phyloP scores from a whole-genome alignment of 2,797 vertebrate species.

The Morus bassanus region DNA sequence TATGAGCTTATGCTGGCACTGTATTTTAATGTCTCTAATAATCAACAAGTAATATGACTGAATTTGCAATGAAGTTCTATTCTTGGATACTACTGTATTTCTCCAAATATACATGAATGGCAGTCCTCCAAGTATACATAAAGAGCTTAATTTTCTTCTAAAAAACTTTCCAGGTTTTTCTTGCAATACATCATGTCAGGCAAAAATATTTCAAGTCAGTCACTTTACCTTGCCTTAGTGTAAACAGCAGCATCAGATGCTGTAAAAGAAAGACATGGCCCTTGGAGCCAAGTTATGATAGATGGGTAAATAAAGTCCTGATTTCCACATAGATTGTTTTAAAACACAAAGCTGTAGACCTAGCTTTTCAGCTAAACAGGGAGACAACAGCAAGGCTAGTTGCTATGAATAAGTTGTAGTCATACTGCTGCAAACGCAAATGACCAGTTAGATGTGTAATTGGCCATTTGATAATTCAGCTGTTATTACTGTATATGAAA shows the following conservation, averaged over 20 bases:
- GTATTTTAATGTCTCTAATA: not conserved
- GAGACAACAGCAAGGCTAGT: not conserved
- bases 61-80: not conserved
- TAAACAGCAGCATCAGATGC: not conserved
- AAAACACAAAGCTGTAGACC: not conserved
- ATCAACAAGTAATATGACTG: not conserved
- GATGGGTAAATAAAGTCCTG: not conserved
- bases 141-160: not conserved
- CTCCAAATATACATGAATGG: not conserved
- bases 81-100: not conserved
- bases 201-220: not conserved
- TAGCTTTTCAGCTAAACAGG: not conserved
- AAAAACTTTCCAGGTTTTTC: not conserved
- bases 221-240: not conserved
- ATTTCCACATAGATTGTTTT: not conserved
- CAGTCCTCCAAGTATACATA: not conserved
- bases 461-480: not conserved
- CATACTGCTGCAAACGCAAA: not conserved
- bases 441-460: not conserved
- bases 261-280: not conserved
- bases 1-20: not conserved
- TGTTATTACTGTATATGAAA: not conserved
- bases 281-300: not conserved
- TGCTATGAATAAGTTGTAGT: not conserved
- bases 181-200: not conserved